Percentiles rank a stretch among this genome's conserved stretches.
Evolutionary conservation across 2,888 invertebrate genomes (phyloP).

Genomic region (Tetragonisca angustula): DNA sequence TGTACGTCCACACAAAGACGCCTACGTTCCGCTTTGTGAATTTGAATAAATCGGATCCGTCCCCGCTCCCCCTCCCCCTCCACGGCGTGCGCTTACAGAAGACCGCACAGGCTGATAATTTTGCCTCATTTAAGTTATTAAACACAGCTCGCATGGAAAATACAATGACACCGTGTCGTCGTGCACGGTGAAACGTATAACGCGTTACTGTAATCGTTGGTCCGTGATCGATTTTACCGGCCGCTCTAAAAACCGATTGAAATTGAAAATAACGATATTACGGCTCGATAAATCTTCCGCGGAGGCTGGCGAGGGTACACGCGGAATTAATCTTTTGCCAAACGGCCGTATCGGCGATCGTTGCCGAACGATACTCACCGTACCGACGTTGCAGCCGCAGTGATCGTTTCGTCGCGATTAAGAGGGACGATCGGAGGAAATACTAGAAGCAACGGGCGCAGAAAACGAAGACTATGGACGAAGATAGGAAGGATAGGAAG

Average conservation of each 20-base stretch:
- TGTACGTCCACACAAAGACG: neutral
- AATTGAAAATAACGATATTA: neutral
- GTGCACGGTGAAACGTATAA: neutral
- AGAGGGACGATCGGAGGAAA: neutral
- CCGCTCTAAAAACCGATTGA: neutral
- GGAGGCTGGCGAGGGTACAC: neutral
- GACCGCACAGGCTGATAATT: constrained; percentile 27
- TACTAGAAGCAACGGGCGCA: neutral
- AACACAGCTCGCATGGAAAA: constrained; percentile 32
- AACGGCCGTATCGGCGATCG: neutral
- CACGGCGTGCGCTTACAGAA: neutral
- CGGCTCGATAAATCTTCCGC: neutral
- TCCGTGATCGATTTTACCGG: neutral
- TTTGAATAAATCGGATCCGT: neutral
- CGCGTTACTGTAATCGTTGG: neutral
- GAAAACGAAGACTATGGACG: neutral
- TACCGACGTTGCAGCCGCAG: neutral
- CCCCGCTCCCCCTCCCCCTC: too few relatives aligned
- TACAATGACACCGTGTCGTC: neutral
- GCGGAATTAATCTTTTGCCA: neutral
- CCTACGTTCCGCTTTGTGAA: neutral
- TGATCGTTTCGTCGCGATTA: constrained; percentile 2
- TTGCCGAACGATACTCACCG: neutral
- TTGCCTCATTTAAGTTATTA: constrained; percentile 22
- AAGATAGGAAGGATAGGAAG: neutral